A percentile compares a stretch with the other conserved stretches of the same genome.
Conservation (phyloP, 2,113 vertebrate genomes). For the Opisthocomus hoazin region DNA sequence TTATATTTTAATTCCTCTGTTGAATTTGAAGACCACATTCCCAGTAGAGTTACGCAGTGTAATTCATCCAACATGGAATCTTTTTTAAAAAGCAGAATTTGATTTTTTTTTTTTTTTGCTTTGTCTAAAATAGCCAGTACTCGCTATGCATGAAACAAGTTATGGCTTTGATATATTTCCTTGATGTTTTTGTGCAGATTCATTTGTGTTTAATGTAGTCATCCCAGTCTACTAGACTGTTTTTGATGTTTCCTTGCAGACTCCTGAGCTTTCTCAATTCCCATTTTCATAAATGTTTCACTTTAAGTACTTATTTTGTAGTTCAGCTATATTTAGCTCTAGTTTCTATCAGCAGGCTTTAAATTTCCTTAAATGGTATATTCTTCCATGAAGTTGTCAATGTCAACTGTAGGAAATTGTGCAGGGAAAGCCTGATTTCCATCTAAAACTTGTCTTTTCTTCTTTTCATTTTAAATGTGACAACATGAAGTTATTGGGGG, state of each 20-base stretch:
- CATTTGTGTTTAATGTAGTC: background rate
- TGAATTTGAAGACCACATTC: background rate
- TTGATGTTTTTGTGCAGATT: background rate
- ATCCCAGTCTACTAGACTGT: background rate
- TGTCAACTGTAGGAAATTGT: background rate
- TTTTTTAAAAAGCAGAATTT: background rate
- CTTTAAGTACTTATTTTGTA: background rate
- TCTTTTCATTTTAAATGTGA: background rate
- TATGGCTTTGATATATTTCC: background rate
- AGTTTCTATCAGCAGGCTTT: background rate
- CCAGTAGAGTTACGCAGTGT: background rate
- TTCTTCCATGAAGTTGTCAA: background rate
- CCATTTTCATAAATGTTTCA: background rate
- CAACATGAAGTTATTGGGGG: background rate
- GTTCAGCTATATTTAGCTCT: background rate
- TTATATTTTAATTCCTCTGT: background rate
- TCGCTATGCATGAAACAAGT: background rate
- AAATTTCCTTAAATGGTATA: background rate
- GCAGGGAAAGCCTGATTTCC: background rate
- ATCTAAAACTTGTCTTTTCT: background rate
- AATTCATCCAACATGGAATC: background rate
- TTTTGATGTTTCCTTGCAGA: background rate
- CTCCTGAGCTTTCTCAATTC: background rate
- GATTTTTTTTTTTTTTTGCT: background rate
- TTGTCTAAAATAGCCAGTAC: background rate